Base-by-base conservation (phyloP, 2,113 vertebrate genomes). In the Actinemys pallida region DNA sequence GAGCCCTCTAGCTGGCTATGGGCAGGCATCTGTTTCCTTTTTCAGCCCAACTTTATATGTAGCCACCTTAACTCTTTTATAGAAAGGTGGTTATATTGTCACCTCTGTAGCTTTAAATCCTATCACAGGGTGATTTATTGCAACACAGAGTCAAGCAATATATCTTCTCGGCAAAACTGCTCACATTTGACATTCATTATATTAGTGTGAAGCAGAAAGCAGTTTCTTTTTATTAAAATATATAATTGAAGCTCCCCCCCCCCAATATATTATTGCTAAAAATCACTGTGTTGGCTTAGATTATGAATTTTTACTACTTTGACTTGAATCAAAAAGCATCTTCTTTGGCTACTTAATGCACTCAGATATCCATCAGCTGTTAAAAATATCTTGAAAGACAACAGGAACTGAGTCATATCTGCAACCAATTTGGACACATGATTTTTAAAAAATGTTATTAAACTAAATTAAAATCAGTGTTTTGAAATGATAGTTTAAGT, bases 381-480 rank as follows among this genome's bases (percentile, higher is more conserved):
- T 95, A 81, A 76, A 93, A 96, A 82, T 92, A 94, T 90, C 86
- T 76, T 85, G 90, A 93, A 97, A 96, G 84, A n/a, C 35, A 84
- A 56, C 90, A 53, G 25, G 52, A 86, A 90, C 93, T 81, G 3
- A 92, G 92, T 88, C 83, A 75, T 94, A 80, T 88, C 85, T 95
- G 76, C 42, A 93, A 35, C 59, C 87, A 86, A 95, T 42, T 86
- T 86, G 83, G 56, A 88, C 42, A 92, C 1, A 27, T 10, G 25
- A 85, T 95, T 93, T 89, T 96, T 95, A 89, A 90, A 85, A 94
- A 95, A 86, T 87, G 81, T 81, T 83, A 93, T 5, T 90, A 96
- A 96, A 69, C 35, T 50, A 56, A 90, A 97, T 94, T 59, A 79
- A 95, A 97, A 90, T 69, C 85, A 57, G 16, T 49, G 81, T 8